Percentiles rank a stretch among this genome's conserved stretches.
Conservation (phyloP, 2,113 vertebrate species). For the Datnioides undecimradiatus region DNA sequence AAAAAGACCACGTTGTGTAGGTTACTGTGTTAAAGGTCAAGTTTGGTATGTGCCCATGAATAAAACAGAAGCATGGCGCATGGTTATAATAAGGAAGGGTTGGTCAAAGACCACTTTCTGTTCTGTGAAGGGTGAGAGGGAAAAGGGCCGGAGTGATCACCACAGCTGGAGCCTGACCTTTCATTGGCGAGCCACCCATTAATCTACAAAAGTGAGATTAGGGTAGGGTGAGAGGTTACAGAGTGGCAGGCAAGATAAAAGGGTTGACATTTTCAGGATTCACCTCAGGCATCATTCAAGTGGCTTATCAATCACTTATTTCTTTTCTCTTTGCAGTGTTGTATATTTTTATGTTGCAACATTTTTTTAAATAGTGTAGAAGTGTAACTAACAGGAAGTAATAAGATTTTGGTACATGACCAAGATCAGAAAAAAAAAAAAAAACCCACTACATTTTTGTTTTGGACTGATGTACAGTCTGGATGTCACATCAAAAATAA, state of each 20-base stretch:
- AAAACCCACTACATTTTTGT: too few species aligned
- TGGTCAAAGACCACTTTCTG: not conserved
- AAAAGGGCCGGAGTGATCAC: constrained; percentile 18
- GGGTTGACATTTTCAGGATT: constrained; percentile 28
- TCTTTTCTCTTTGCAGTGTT: not conserved
- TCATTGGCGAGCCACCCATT: constrained; percentile 14
- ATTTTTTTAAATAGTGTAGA: not conserved
- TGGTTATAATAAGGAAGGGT: constrained; percentile 36
- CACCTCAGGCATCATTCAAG: not conserved
- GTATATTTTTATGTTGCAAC: not conserved
- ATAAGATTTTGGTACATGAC: not conserved
- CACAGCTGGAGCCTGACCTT: constrained; percentile 64
- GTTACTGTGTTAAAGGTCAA: constrained; percentile 43
- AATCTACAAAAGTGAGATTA: constrained; percentile 32
- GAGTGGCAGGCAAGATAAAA: constrained; percentile 21
- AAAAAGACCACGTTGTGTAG: not conserved
- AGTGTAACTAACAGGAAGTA: too few species aligned
- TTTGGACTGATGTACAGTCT: not conserved
- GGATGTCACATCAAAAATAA: not conserved
- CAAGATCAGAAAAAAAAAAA: too few species aligned
- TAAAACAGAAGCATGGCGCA: constrained; percentile 29
- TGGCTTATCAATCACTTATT: not conserved
- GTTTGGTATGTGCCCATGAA: constrained; percentile 49
- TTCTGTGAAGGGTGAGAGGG: not conserved
- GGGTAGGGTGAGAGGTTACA: constrained; percentile 11